Percentiles rank a stretch among this genome's conserved stretches.
Conservation (phyloP, 2,888 invertebrate genomes). For the Anarsia innoxiella region DNA sequence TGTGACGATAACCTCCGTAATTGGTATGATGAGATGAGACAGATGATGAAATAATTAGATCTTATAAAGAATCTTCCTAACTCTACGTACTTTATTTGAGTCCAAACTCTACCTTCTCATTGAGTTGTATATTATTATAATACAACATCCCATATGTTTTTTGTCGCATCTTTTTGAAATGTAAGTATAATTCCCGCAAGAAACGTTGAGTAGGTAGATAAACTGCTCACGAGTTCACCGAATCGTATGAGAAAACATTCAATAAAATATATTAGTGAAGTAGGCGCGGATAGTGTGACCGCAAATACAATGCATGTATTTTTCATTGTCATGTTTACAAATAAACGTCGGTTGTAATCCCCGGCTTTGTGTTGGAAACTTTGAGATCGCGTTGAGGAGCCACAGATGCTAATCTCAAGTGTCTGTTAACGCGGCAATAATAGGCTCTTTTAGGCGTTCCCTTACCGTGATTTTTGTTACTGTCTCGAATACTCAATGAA, state of each 20-base stretch:
- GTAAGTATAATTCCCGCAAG: conserved; percentile 30
- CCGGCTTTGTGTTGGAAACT: conserved; percentile 60
- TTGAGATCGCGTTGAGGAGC: conserved; percentile 56
- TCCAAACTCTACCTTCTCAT: too few species aligned
- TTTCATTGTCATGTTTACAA: conserved; percentile 71
- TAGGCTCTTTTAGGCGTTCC: conserved; percentile 57
- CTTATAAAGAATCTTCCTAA: too few species aligned
- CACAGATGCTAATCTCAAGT: conserved; percentile 76
- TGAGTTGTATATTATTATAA: too few species aligned
- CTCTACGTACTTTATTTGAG: too few species aligned
- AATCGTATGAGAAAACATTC: conserved; percentile 60
- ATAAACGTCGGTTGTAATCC: conserved; percentile 71
- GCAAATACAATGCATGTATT: conserved; percentile 39
- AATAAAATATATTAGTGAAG: conserved; percentile 62
- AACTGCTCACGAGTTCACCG: conserved; percentile 52
- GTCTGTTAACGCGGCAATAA: conserved; percentile 71
- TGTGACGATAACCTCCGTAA: too few species aligned
- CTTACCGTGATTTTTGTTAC: conserved; percentile 52
- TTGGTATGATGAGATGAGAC: too few species aligned
- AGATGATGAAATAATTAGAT: too few species aligned
- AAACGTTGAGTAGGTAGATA: conserved; percentile 36
- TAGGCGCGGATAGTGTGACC: conserved; percentile 54
- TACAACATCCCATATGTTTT: background rate
- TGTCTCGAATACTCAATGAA: conserved; percentile 42
- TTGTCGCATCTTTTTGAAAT: conserved; percentile 11